Percentiles rank a stretch among this genome's conserved stretches.
Evolutionary conservation across 2,888 invertebrate species (phyloP).

Genomic region (Cryptops parisi): DNA sequence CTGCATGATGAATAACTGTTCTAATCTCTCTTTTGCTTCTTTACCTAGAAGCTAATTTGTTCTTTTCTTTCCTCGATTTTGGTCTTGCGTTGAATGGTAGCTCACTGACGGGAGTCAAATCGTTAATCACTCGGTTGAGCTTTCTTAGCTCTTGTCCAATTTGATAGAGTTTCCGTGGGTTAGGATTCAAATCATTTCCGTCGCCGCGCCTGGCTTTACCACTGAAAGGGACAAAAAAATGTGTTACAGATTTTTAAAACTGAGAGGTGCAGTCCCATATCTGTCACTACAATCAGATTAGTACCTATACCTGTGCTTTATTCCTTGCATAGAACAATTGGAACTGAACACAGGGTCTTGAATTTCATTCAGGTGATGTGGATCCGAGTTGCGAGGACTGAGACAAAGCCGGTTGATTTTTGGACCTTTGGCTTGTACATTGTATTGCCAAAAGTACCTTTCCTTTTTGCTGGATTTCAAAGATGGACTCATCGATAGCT

Average conservation of each 20-base stretch:
- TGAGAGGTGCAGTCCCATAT: neutral
- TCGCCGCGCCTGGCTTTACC: constrained; percentile 92
- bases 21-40: constrained; percentile 4
- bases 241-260: neutral
- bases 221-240: constrained; percentile 33
- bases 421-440: constrained; percentile 94
- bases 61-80: constrained; percentile 93
- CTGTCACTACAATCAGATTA: neutral
- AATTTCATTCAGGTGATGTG: constrained; percentile 73
- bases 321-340: constrained; percentile 73
- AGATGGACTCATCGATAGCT: constrained; percentile 19
- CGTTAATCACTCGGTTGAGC: constrained; percentile 77
- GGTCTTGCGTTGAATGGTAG: constrained; percentile 75
- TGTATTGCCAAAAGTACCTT: constrained; percentile 95
- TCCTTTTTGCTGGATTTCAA: constrained; percentile 47
- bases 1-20: constrained; percentile 21
- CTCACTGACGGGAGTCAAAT: constrained; percentile 90
- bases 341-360: constrained; percentile 96
- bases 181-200: constrained; percentile 92
- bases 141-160: constrained; percentile 89
- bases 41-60: constrained; percentile 78
- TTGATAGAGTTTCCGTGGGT: constrained; percentile 73
- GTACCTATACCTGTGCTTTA: constrained; percentile 56
- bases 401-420: constrained; percentile 80
- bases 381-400: constrained; percentile 65